Evolutionary conservation across 2,113 vertebrate species (phyloP), one percentile per base, ranked within the genome.

Genomic region (Cepphus grylle): DNA sequence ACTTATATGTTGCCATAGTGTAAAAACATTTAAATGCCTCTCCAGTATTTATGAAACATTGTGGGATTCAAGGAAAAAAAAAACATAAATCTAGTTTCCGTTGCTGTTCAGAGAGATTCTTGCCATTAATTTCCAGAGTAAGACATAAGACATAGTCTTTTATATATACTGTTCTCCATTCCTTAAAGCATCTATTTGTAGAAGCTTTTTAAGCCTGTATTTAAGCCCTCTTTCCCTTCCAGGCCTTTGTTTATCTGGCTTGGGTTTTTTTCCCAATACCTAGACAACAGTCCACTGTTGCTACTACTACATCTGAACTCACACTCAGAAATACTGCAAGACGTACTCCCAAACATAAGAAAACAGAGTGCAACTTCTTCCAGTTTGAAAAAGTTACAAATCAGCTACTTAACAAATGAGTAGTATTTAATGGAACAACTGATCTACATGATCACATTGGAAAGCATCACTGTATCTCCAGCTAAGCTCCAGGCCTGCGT

Each of bases 1-100:
- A 81, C 3, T 40, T 50, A 43, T 13, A 38, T 0, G 0, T 29
- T 71, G 8, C 8, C 52, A 62, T 15, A 14, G 15, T 36, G 21
- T 43, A 50, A 72, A 53, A 67, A 36, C 30, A 85, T 43, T 26
- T 53, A 71, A 79, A 73, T 38, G 32, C 32, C 23, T 59, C 26
- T 55, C 19, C 7, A 42, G 50, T 55, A 77, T 77, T 82, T 40
- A 70, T 3, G 15, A 86, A 50, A 40, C 70, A 22, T 7, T 73
- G 26, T 36, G 42, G 8, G 36, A 63, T 67, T 80, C 22, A 29
- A 15, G 9, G 5, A 12, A 8, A 58, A 27, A 19, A 47, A 34
- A 19, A 42, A 6, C 47, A 49, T 34, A 12, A 25, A 69, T 34
- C 32, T 1, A 15, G 7, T 74, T 87, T 58, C 43, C 6, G 32